These are phyloP conservation scores for Baronia brevicornis DNA, from an alignment of 2,888 invertebrate species.

Conservation along the genomic window DNA sequence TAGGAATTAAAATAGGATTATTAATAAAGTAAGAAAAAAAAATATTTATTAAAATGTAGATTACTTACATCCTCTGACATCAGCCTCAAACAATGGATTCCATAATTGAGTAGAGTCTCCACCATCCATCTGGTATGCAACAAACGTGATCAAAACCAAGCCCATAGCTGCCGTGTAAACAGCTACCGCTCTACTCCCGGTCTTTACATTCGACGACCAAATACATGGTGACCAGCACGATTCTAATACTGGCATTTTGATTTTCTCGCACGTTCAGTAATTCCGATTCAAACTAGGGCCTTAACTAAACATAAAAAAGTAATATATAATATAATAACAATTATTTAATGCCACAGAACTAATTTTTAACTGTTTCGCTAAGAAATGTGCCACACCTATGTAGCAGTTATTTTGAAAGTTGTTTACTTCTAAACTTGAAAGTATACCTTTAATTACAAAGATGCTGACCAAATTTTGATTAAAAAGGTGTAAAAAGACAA, in stretches of 20 bases:
- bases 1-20: not conserved
- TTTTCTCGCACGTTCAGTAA: constrained; percentile 5
- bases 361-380: too few relatives aligned
- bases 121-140: constrained; percentile 86
- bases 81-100: constrained; percentile 92
- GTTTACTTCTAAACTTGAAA: too few relatives aligned
- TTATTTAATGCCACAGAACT: too few relatives aligned
- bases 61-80: constrained; percentile 82
- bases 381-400: too few relatives aligned
- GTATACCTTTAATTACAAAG: too few relatives aligned
- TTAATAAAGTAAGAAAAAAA: not conserved
- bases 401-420: too few relatives aligned
- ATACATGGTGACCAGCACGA: constrained; percentile 94
- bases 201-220: constrained; percentile 86
- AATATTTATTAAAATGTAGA: not conserved
- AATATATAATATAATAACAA: too few relatives aligned
- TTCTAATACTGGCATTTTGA: constrained; percentile 80
- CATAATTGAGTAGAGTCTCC: constrained; percentile 93
- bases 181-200: constrained; percentile 86
- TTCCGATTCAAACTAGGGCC: not conserved
- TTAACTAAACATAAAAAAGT: too few relatives aligned
- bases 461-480: too few relatives aligned
- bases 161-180: constrained; percentile 86
- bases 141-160: constrained; percentile 82
- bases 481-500: too few relatives aligned